Conservation (phyloP, 2,113 vertebrate genomes). For the Seriola quinqueradiata region DNA sequence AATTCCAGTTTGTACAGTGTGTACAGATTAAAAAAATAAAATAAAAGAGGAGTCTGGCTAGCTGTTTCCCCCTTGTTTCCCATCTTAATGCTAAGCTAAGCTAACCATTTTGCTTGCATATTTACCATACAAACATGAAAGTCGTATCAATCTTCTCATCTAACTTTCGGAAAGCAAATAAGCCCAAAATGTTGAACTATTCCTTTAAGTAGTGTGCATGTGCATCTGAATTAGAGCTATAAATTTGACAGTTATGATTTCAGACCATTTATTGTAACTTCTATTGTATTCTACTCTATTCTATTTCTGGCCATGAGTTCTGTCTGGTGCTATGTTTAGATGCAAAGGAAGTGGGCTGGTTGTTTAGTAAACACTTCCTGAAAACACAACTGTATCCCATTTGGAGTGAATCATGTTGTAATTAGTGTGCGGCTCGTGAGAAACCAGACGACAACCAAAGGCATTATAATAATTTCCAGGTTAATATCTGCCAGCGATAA, state of each 20-base stretch:
- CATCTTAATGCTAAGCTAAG: neutral
- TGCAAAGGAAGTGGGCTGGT: slow-evolving; percentile 38
- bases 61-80: no score
- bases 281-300: slow-evolving; percentile 6
- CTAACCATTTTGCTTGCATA: neutral
- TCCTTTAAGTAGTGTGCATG: neutral
- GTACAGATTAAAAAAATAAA: no score
- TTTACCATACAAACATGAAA: neutral
- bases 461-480: neutral
- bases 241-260: neutral
- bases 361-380: slow-evolving; percentile 59
- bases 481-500: slow-evolving; percentile 22
- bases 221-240: neutral
- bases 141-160: neutral
- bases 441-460: neutral
- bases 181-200: neutral
- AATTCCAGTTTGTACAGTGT: no score
- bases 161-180: neutral
- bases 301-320: neutral
- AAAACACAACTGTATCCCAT: slow-evolving; percentile 53
- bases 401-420: slow-evolving; percentile 19
- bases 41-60: no score
- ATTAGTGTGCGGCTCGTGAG: slow-evolving; percentile 1
- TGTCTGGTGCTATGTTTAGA: slow-evolving; percentile 43
- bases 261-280: neutral